phyloP scores from a whole-genome alignment of 1,140 invertebrate genomes.

The Lordiphosa clarofinis region DNA sequence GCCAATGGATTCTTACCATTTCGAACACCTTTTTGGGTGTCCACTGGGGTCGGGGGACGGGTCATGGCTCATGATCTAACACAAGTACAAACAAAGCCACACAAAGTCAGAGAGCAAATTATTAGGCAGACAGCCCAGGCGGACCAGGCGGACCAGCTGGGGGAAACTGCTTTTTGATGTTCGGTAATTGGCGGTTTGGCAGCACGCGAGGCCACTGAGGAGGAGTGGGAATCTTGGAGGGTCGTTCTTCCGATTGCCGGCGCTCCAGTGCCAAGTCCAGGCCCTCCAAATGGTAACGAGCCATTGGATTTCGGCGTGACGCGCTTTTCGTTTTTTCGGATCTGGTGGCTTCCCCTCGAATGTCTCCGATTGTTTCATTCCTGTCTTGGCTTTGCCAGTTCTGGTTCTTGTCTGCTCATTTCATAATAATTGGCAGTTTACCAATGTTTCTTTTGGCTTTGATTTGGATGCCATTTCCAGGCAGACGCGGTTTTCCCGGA shows the following conservation, averaged over 20 bases:
- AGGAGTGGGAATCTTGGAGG: constrained; percentile 6
- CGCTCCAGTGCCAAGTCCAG: constrained; percentile 34
- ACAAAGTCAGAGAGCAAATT: constrained; percentile 69
- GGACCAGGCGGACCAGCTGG: constrained; percentile 38
- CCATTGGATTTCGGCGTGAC: constrained; percentile 63
- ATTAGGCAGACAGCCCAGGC: constrained; percentile 56
- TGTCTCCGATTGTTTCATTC: constrained; percentile 34
- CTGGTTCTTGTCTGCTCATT: constrained; percentile 46
- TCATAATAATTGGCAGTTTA: constrained; percentile 78
- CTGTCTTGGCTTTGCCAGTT: constrained; percentile 3
- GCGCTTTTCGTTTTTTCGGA: constrained; percentile 56
- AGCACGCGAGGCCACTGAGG: constrained; percentile 58
- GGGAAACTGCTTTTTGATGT: constrained; percentile 75
- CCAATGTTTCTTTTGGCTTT: constrained; percentile 72
- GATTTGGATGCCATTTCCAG: constrained; percentile 54
- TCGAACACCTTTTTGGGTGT: constrained; percentile 71
- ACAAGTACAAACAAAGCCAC: constrained; percentile 68
- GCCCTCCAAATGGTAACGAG: constrained; percentile 61
- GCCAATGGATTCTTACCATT: constrained; percentile 63
- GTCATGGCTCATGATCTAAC: constrained; percentile 9
- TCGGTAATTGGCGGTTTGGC: constrained; percentile 76
- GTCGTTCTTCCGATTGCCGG: constrained; percentile 53
- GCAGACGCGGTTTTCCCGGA: constrained; percentile 27
- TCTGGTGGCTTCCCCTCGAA: constrained; percentile 25
- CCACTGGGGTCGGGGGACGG: constrained; percentile 28